Evolutionary conservation across 2,888 invertebrate genomes (phyloP).

Genomic region (Noctua fimbriata): DNA sequence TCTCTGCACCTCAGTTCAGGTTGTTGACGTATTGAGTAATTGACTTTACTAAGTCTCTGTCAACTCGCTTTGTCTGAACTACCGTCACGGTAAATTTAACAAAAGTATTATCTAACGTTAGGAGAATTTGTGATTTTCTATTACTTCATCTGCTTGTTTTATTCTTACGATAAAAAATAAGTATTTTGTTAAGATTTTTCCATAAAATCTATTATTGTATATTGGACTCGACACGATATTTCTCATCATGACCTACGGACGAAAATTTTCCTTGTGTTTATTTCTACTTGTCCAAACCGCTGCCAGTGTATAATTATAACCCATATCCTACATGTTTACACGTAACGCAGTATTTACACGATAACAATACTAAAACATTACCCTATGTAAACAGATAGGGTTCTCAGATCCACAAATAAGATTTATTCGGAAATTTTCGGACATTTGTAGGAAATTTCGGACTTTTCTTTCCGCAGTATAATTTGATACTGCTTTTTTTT

Average conservation of each 20-base stretch:
- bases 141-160: not conserved
- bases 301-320: slow-evolving; percentile 34
- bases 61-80: slow-evolving; percentile 34
- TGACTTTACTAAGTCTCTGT: slow-evolving; percentile 42
- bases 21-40: slow-evolving; percentile 53
- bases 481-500: not conserved
- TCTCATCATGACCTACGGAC: not conserved
- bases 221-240: not conserved
- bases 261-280: slow-evolving; percentile 12
- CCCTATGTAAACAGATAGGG: not conserved
- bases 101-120: not conserved
- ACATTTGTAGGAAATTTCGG: not conserved
- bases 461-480: not conserved
- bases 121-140: slow-evolving; percentile 20
- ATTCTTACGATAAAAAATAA: not conserved
- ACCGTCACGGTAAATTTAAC: slow-evolving; percentile 29
- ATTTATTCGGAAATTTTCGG: not conserved
- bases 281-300: slow-evolving; percentile 3
- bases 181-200: not conserved
- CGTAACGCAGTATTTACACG: slow-evolving; percentile 24
- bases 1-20: slow-evolving; percentile 10
- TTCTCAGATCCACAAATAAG: not conserved
- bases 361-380: slow-evolving; percentile 29
- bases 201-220: not conserved
- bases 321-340: slow-evolving; percentile 14